phyloP scores from a whole-genome alignment of 1,140 invertebrate species.

The Drosophila mojavensis region DNA sequence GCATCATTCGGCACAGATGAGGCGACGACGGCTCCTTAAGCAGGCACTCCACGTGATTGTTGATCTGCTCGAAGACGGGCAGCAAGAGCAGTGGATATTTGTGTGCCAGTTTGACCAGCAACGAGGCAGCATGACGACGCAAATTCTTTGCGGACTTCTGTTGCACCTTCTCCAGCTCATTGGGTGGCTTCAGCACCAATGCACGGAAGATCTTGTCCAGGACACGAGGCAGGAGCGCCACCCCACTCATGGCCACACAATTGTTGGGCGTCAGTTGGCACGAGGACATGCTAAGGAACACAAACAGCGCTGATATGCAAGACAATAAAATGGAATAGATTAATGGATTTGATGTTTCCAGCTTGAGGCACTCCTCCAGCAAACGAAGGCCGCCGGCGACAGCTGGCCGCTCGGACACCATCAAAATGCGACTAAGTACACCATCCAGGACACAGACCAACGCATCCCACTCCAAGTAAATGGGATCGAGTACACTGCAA shows the following conservation, averaged over 20 bases:
- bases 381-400: slow-evolving; percentile 89
- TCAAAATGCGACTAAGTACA: slow-evolving; percentile 90
- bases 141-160: slow-evolving; percentile 91
- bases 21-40: slow-evolving; percentile 85
- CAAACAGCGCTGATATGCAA: slow-evolving; percentile 94
- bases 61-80: slow-evolving; percentile 94
- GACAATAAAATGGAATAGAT: slow-evolving; percentile 93
- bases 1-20: slow-evolving; percentile 92
- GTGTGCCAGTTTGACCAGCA: slow-evolving; percentile 94
- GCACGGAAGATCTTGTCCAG: slow-evolving; percentile 94
- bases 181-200: slow-evolving; percentile 89
- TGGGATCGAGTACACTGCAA: slow-evolving; percentile 86
- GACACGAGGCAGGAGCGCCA: slow-evolving; percentile 90
- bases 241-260: slow-evolving; percentile 88
- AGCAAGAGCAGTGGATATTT: slow-evolving; percentile 93
- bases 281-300: slow-evolving; percentile 94
- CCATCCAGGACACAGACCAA: slow-evolving; percentile 89
- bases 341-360: slow-evolving; percentile 90
- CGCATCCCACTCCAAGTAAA: slow-evolving; percentile 94
- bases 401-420: slow-evolving; percentile 88
- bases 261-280: slow-evolving; percentile 88
- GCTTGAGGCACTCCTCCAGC: slow-evolving; percentile 90
- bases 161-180: slow-evolving; percentile 84
- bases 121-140: slow-evolving; percentile 93
- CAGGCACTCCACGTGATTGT: slow-evolving; percentile 89